phyloP scores from a whole-genome alignment of 2,797 vertebrate species.

The Spea hammondii region DNA sequence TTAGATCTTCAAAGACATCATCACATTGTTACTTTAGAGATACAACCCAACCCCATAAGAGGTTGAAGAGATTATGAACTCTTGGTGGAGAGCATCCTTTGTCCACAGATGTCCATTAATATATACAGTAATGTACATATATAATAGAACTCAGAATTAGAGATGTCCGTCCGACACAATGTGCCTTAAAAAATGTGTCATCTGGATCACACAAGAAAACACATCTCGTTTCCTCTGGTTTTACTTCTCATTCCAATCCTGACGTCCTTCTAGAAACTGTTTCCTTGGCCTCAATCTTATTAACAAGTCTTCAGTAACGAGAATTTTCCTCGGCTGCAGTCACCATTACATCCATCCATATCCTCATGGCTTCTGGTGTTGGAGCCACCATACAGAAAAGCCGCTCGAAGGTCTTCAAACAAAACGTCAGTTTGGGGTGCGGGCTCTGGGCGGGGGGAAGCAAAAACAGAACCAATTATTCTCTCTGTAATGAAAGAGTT shows the following conservation, averaged over 20 bases:
- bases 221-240: background rate
- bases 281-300: background rate
- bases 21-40: too few relatives aligned
- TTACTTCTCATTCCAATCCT: background rate
- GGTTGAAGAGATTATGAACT: too few relatives aligned
- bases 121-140: too few relatives aligned
- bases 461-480: background rate
- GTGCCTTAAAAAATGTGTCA: too few relatives aligned
- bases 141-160: too few relatives aligned
- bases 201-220: background rate
- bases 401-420: conserved; percentile 89
- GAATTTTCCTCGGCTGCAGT: conserved; percentile 85
- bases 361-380: conserved; percentile 86
- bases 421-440: conserved; percentile 83
- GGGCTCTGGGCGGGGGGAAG: conserved; percentile 73
- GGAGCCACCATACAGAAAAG: conserved; percentile 88
- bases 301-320: conserved; percentile 69
- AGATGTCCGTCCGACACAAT: too few relatives aligned
- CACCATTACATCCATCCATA: conserved; percentile 93
- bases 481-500: background rate
- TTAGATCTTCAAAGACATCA: too few relatives aligned
- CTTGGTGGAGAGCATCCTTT: too few relatives aligned
- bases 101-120: too few relatives aligned
- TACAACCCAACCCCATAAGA: too few relatives aligned
- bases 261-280: background rate